Evolutionary conservation across 1,140 invertebrate species (phyloP).

Genomic region (Meloidogyne hapla): DNA sequence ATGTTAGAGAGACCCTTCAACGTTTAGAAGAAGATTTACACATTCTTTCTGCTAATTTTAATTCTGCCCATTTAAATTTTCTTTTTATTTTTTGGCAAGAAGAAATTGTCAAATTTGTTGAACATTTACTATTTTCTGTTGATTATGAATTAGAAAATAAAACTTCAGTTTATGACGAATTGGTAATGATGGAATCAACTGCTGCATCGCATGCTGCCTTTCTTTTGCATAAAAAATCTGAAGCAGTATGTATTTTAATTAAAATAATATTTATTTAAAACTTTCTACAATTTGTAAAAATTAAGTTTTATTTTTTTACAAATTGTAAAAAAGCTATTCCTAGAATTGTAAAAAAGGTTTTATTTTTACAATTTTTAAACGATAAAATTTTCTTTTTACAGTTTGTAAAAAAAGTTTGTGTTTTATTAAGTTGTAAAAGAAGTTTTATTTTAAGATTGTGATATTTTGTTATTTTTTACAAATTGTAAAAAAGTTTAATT

Average conservation of each 20-base stretch:
- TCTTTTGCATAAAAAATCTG: constrained; percentile 31
- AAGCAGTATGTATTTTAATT: constrained; percentile 28
- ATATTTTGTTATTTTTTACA: background rate
- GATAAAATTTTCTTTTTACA: too few species aligned
- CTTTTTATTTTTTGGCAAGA: constrained; percentile 34
- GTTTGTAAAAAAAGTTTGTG: too few species aligned
- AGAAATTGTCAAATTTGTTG: constrained; percentile 29
- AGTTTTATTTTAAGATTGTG: too few species aligned
- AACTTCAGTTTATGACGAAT: background rate
- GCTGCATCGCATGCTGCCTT: constrained; percentile 20
- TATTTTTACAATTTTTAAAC: too few species aligned
- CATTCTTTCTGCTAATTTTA: constrained; percentile 35
- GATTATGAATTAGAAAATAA: constrained; percentile 4
- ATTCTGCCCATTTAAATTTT: constrained; percentile 19
- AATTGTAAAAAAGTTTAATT: background rate
- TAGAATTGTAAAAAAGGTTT: too few species aligned
- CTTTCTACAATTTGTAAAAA: background rate
- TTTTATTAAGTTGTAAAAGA: too few species aligned
- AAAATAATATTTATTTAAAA: background rate
- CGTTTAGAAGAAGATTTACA: constrained; percentile 40
- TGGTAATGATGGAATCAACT: constrained; percentile 8
- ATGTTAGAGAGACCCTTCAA: constrained; percentile 36
- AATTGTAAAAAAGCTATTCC: background rate
- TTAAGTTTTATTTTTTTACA: background rate
- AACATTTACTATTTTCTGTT: constrained; percentile 25